Conservation (phyloP, 2,888 invertebrate species). For the Hydraecia micacea region DNA sequence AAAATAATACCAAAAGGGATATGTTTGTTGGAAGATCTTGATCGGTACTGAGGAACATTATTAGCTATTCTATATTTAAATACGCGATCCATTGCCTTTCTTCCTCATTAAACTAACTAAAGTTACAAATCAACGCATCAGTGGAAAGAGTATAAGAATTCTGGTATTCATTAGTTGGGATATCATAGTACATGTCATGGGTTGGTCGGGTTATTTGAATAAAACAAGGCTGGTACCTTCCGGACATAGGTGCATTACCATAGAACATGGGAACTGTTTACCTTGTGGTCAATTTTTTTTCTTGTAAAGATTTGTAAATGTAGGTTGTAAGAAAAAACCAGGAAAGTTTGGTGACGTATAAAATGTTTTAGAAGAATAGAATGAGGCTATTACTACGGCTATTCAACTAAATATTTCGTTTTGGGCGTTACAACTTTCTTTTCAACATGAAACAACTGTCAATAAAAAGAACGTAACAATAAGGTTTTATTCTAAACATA, state of each 20-base stretch:
- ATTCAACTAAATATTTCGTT: slow-evolving; percentile 38
- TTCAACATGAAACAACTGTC: background rate
- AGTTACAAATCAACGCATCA: slow-evolving; percentile 4
- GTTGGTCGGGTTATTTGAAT: slow-evolving; percentile 81
- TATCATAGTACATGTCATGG: slow-evolving; percentile 72
- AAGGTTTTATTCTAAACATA: background rate
- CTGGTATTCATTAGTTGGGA: background rate
- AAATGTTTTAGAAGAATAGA: slow-evolving; percentile 4
- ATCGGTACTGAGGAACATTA: slow-evolving; percentile 12
- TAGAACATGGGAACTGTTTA: slow-evolving; percentile 71
- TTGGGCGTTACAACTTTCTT: slow-evolving; percentile 19
- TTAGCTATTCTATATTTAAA: background rate
- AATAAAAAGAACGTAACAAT: slow-evolving; percentile 22
- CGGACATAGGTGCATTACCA: slow-evolving; percentile 73
- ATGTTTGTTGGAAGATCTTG: slow-evolving; percentile 64
- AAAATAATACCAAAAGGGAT: slow-evolving; percentile 79
- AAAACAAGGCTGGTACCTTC: slow-evolving; percentile 78
- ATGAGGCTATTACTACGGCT: slow-evolving; percentile 29
- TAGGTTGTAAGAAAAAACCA: slow-evolving; percentile 24
- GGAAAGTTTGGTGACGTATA: slow-evolving; percentile 15
- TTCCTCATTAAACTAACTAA: background rate
- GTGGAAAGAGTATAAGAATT: slow-evolving; percentile 26
- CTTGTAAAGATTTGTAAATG: slow-evolving; percentile 59
- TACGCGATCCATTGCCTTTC: slow-evolving; percentile 25
- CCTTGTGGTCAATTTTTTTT: slow-evolving; percentile 64